phyloP scores from a whole-genome alignment of 2,797 vertebrate genomes.

The Spinibarbus caldwelli region DNA sequence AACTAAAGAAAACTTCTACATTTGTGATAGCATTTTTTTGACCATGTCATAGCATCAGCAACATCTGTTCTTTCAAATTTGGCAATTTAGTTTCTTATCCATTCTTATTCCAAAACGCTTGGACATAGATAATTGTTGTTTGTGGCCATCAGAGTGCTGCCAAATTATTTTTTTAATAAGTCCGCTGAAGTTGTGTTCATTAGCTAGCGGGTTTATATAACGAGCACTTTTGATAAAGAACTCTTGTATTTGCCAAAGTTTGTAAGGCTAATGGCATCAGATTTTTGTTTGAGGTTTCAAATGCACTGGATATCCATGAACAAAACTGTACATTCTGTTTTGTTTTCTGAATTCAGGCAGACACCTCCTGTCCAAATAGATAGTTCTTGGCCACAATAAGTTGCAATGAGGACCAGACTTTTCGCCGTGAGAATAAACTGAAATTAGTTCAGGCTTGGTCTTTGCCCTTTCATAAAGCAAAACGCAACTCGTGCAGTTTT shows the following conservation, averaged over 20 bases:
- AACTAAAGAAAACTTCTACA: neutral
- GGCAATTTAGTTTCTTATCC: neutral
- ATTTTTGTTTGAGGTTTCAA: neutral
- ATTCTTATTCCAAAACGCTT: neutral
- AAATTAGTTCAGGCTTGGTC: neutral
- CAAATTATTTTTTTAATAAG: neutral
- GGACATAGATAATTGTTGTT: neutral
- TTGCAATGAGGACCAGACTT: neutral
- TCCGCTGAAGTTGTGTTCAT: neutral
- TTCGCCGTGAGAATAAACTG: neutral
- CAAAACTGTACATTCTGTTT: neutral
- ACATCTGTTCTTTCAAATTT: neutral
- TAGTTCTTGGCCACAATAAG: neutral
- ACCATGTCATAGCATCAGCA: neutral
- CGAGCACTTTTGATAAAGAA: neutral
- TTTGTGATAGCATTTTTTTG: neutral
- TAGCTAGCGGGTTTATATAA: neutral
- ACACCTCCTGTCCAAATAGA: neutral
- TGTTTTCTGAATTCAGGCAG: neutral
- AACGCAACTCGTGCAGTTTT: constrained; percentile 49
- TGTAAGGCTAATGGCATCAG: neutral
- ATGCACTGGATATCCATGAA: neutral
- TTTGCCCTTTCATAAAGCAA: constrained; percentile 18
- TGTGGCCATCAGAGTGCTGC: neutral
- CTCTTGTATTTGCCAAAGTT: constrained; percentile 2